Conservation (phyloP, 2,888 invertebrate genomes). For the Meliscaeva auricollis region DNA sequence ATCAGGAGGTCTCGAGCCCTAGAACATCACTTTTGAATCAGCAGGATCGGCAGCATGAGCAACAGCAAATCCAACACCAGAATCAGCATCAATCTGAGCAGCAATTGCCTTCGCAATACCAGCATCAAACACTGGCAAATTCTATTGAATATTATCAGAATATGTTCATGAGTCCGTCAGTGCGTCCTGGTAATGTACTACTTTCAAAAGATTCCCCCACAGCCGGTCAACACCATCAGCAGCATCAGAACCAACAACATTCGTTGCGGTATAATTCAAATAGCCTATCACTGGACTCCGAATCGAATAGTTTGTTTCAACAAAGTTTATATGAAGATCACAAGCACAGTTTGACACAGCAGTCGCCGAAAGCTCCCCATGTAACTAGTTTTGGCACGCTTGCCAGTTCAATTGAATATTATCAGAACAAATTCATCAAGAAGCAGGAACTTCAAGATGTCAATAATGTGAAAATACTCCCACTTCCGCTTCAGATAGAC, state of each 20-base stretch:
- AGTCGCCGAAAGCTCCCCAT: conserved; percentile 78
- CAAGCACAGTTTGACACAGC: conserved; percentile 63
- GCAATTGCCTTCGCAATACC: conserved; percentile 76
- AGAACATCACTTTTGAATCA: conserved; percentile 73
- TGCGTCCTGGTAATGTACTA: conserved; percentile 78
- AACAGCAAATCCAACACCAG: conserved; percentile 77
- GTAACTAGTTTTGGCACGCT: conserved; percentile 82
- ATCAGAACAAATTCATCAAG: conserved; percentile 83
- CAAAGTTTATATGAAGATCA: conserved; percentile 81
- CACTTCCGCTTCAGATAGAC: conserved; percentile 54
- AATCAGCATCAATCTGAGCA: conserved; percentile 65
- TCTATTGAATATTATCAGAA: conserved; percentile 83
- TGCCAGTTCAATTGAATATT: conserved; percentile 83
- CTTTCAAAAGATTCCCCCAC: conserved; percentile 57
- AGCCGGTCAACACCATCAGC: conserved; percentile 76
- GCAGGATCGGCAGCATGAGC: conserved; percentile 77
- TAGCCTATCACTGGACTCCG: conserved; percentile 76
- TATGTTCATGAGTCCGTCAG: conserved; percentile 82
- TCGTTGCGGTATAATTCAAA: conserved; percentile 77
- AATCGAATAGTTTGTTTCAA: conserved; percentile 82
- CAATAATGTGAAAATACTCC: conserved; percentile 71
- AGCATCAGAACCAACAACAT: conserved; percentile 77
- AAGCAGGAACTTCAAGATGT: conserved; percentile 83
- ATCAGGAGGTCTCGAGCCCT: conserved; percentile 70
- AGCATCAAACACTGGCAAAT: conserved; percentile 77